phyloP scores from a whole-genome alignment of 2,888 invertebrate species.

The Pyralis farinalis region DNA sequence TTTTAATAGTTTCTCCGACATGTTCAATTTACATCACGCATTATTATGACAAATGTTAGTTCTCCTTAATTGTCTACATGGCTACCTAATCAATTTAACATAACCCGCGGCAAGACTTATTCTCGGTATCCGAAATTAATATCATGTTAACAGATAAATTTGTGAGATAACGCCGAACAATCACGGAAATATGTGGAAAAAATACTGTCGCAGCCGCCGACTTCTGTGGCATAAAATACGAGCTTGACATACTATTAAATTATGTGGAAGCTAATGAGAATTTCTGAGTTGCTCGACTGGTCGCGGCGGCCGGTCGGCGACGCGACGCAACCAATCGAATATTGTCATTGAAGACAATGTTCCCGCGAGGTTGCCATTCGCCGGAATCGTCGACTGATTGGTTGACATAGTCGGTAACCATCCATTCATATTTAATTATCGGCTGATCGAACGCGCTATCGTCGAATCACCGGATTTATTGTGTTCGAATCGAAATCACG shows the following conservation, averaged over 20 bases:
- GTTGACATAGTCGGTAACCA: slow-evolving; percentile 9
- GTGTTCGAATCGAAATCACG: slow-evolving; percentile 2
- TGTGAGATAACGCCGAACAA: slow-evolving; percentile 8
- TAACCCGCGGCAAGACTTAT: background rate
- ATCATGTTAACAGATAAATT: slow-evolving; percentile 3
- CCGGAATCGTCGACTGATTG: slow-evolving; percentile 17
- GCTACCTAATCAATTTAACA: slow-evolving; percentile 7
- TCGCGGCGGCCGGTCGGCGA: background rate
- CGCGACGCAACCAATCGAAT: slow-evolving; percentile 1
- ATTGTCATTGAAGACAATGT: slow-evolving; percentile 4
- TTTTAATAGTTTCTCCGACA: slow-evolving; percentile 17
- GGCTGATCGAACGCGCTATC: background rate
- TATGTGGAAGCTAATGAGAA: slow-evolving; percentile 17
- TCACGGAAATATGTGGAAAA: background rate
- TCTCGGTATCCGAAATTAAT: background rate
- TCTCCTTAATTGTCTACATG: slow-evolving; percentile 8
- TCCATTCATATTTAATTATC: slow-evolving; percentile 12
- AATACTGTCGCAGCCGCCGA: slow-evolving; percentile 12
- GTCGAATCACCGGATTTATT: slow-evolving; percentile 11
- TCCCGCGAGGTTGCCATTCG: slow-evolving; percentile 16
- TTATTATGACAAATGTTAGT: slow-evolving; percentile 6
- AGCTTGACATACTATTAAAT: slow-evolving; percentile 17
- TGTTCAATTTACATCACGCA: slow-evolving; percentile 14
- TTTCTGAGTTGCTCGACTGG: slow-evolving; percentile 10
- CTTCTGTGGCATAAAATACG: slow-evolving; percentile 15